Percentiles rank a stretch among this genome's conserved stretches.
Evolutionary conservation across 2,113 vertebrate species (phyloP).

Genomic region (Cyprinodon variegatus): DNA sequence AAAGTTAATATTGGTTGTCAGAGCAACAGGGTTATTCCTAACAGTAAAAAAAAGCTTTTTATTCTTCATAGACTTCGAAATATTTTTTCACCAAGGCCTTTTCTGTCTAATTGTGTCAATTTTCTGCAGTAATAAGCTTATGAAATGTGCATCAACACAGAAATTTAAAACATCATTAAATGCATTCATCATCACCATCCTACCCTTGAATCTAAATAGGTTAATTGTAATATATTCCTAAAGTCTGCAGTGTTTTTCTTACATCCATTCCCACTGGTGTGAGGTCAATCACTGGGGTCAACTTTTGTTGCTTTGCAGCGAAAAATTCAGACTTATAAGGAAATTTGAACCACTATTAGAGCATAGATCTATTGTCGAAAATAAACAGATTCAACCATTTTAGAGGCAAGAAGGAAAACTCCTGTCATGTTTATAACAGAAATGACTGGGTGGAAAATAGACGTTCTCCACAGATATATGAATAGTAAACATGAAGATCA

Average conservation of each 20-base stretch:
- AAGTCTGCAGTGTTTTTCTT: background rate
- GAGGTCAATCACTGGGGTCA: no score
- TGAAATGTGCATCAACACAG: background rate
- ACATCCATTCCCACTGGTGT: no score
- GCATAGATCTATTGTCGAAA: no score
- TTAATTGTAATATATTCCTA: background rate
- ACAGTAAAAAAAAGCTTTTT: background rate
- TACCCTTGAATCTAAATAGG: background rate
- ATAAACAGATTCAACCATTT: no score
- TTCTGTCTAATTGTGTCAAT: background rate
- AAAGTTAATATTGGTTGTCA: background rate
- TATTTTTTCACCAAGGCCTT: background rate
- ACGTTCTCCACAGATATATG: no score
- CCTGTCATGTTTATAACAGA: no score
- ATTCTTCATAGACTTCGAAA: background rate
- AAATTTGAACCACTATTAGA: no score
- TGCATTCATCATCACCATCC: background rate
- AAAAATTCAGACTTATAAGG: no score
- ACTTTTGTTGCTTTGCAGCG: no score
- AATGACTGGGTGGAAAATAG: no score
- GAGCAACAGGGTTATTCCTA: background rate
- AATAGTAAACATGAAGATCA: no score
- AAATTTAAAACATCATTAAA: background rate
- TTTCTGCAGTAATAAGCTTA: background rate
- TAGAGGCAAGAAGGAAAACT: no score